Evolutionary conservation across 2,888 invertebrate genomes (phyloP), one percentile per base, ranked within the genome.

Genomic region (Amphipyra berbera): DNA sequence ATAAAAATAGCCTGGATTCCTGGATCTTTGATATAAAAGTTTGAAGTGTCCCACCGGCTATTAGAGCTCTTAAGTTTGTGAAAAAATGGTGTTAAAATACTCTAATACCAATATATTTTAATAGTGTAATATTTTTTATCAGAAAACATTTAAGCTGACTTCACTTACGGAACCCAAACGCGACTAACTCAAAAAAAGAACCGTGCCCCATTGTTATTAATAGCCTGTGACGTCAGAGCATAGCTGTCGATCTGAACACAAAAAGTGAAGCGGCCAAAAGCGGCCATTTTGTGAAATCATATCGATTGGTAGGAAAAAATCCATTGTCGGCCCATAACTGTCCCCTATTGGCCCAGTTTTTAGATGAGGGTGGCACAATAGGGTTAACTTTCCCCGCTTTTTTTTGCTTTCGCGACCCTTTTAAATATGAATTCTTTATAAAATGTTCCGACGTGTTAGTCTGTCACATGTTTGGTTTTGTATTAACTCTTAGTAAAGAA

Each of bases 251-350:
- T 61, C 61, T 50, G 64, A 73, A 73, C 67, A 56, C 59, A 74
- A 82, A 82, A 79, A 83, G 75, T 68, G 75, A 75, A 78, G 41
- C 66, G 63, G 67, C 62, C 70, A 68, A 79, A 71, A 77, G 88
- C 90, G 81, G 93, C 94, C 94, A 95, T 95, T 90, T 94, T 94
- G 92, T 88, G 82, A 86, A 86, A 87, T 85, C 82, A 79, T 89
- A 94, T 93, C 90, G 93, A 94, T 94, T 94, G 93, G 93, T 86
- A 86, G 86, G 85, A 92, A 93, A 93, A 92, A 92, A 91, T 91
- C 92, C 85, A 91, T 92, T 91, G 92, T 91, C 76, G 76, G 70
- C 78, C 83, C 78, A 86, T 86, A 88, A 84, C 80, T 87, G 81
- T 88, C 86, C 90, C 93, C 83, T 76, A 94, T 94, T 94, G 94